Evolutionary conservation across 2,113 vertebrate genomes (phyloP), one percentile per base, ranked within the genome.

Genomic region (Crotalus viridis): DNA sequence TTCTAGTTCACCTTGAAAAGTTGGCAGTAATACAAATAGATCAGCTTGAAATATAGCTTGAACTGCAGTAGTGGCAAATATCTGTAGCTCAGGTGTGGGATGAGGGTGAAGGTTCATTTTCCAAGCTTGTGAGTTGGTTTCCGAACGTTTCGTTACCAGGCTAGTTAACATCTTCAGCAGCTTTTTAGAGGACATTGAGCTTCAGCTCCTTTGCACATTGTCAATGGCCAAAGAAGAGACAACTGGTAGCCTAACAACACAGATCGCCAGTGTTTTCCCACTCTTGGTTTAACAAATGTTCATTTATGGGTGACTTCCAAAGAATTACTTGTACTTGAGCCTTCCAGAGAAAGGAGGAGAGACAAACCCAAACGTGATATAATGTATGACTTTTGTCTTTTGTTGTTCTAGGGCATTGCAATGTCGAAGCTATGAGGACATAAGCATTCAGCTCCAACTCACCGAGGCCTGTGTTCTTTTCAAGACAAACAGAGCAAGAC

Each of bases 401-500:
- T 10, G 2, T n/a, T 59, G 1, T n/a, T 39, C 46, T 21, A 64
- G 85, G 52, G n/a, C 59, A 87, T 12, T 8, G 4, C n/a, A 55
- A 33, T 51, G 61, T 15, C 3, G 5, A 85, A 57, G 87, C 52
- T 21, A 59, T 52, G 28, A 28, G 43, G 39, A 93, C n/a, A 8
- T 15, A 33, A 54, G 22, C 13, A 52, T 87, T 90, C 89, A 43
- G n/a, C 22, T 86, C 15, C 89, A 90, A 28, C 55, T 87, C 43
- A 87, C 56, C 10, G 2, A 90, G 10, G 1, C 39, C n/a, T 9
- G 4, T 48, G 1, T 9, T 81, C 89, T 88, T 93, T 93, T 93
- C 85, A 91, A 61, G 46, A 13, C 26, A 74, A 91, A 33, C 52
- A 5, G 93, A 93, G 92, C 92, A 46, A 48, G 15, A 19, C 89